Evolutionary conservation across 2,888 invertebrate genomes (phyloP).

Genomic region (Hipparchia sbordonii): DNA sequence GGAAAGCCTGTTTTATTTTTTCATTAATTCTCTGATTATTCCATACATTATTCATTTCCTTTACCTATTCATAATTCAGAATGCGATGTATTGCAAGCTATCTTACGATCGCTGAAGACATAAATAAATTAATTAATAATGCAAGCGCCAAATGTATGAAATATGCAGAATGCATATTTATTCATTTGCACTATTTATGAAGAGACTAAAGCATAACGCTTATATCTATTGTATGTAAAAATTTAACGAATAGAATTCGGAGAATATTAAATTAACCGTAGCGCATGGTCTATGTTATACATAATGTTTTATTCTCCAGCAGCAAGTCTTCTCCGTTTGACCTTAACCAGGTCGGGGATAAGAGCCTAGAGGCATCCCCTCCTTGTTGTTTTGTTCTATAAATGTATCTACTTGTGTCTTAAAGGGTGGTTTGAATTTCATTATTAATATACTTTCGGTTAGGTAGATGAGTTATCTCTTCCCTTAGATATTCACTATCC

Average conservation of each 20-base stretch:
- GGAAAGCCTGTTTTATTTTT: constrained; percentile 1
- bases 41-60: constrained; percentile 29
- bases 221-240: background rate
- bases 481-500: too few species aligned
- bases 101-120: background rate
- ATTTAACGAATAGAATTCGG: background rate
- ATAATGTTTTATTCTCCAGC: too few species aligned
- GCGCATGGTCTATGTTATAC: too few species aligned
- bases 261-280: background rate
- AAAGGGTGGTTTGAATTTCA: too few species aligned
- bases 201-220: background rate
- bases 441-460: too few species aligned
- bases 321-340: too few species aligned
- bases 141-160: background rate
- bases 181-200: background rate
- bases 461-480: too few species aligned
- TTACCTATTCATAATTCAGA: constrained; percentile 25
- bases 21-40: constrained; percentile 20
- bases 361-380: too few species aligned
- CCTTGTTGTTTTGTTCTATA: too few species aligned
- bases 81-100: background rate
- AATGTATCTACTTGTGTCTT: too few species aligned
- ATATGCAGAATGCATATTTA: background rate
- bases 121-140: background rate
- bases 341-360: too few species aligned